A percentile compares a stretch with the other conserved stretches of the same genome.
Conservation (phyloP, 2,113 vertebrate genomes). For the Tenrec ecaudatus region DNA sequence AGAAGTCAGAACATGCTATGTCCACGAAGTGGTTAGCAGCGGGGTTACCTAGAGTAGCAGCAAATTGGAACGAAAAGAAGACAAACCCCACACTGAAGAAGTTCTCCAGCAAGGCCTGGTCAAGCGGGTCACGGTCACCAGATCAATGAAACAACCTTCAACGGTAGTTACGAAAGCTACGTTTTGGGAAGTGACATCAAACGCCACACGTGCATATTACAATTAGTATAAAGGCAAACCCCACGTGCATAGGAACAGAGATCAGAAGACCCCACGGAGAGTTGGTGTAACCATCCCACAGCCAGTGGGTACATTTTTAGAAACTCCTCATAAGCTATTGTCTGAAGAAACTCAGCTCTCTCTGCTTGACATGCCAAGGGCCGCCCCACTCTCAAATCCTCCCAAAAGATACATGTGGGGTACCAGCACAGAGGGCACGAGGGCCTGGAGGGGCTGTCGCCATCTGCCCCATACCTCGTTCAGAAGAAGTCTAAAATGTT, state of each 20-base stretch:
- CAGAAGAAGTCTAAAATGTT: not conserved
- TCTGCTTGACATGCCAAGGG: slow-evolving; percentile 36
- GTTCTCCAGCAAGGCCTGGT: not conserved
- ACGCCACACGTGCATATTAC: not conserved
- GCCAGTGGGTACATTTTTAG: not conserved
- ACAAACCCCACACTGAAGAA: not conserved
- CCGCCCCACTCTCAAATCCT: not conserved
- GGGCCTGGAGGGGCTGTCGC: not conserved
- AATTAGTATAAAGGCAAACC: slow-evolving; percentile 28
- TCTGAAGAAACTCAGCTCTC: slow-evolving; percentile 16
- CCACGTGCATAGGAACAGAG: not conserved
- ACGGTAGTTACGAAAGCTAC: not conserved
- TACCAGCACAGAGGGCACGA: not conserved
- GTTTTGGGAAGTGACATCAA: not conserved
- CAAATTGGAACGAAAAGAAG: not conserved
- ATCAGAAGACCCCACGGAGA: not conserved
- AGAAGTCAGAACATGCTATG: not conserved
- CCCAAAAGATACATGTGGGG: not conserved
- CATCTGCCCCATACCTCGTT: not conserved
- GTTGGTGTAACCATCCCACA: not conserved
- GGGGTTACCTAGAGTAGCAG: not conserved
- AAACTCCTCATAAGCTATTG: not conserved
- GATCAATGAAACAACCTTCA: not conserved
- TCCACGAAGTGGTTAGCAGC: not conserved
- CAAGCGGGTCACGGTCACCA: not conserved